These are phyloP conservation scores for Mobula birostris DNA, from an alignment of 2,113 vertebrate genomes.

Conservation along the genomic window DNA sequence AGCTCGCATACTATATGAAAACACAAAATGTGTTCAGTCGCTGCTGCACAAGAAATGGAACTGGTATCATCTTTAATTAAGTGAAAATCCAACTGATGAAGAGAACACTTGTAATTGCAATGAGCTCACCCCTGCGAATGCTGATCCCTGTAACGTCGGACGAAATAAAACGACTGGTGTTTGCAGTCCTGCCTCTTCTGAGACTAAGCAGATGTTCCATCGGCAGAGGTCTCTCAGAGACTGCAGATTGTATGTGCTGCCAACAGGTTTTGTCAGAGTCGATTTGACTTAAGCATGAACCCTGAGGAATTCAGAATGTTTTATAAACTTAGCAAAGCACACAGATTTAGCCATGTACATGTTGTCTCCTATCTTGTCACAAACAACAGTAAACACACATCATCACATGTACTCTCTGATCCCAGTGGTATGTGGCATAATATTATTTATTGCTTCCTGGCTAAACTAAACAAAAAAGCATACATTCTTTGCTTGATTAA, in stretches of 20 bases:
- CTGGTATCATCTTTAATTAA: background rate
- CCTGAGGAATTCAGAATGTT: background rate
- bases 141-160: background rate
- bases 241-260: background rate
- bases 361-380: background rate
- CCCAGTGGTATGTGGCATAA: background rate
- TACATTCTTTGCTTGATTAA: background rate
- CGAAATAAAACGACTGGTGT: background rate
- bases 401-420: background rate
- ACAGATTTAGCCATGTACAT: background rate
- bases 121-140: too few relatives aligned
- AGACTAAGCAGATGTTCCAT: background rate
- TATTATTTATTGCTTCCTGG: background rate
- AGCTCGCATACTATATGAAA: background rate
- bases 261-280: conserved; percentile 20
- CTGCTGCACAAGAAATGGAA: background rate
- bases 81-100: background rate
- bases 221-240: conserved; percentile 32
- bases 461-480: background rate
- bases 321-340: background rate
- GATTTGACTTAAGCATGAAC: background rate
- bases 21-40: background rate
- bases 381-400: background rate
- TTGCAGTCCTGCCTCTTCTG: background rate
- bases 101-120: background rate